Conservation (phyloP, 2,888 invertebrate species). For the Andrena marginata region DNA sequence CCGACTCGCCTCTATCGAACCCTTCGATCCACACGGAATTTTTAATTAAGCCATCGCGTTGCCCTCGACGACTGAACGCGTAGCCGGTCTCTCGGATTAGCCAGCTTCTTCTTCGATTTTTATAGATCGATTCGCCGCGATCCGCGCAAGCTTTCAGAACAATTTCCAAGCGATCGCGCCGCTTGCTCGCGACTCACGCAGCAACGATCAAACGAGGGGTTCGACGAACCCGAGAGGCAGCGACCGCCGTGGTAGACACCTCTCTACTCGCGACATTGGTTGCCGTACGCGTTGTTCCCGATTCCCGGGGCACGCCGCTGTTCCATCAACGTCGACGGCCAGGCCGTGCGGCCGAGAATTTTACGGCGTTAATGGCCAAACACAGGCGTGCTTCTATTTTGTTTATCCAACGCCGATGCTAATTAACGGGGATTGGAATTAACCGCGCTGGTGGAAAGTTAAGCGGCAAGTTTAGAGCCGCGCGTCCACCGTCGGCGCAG, state of each 20-base stretch:
- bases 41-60: slow-evolving; percentile 8
- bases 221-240: slow-evolving; percentile 10
- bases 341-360: background rate
- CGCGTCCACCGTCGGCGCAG: background rate
- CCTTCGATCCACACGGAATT: background rate
- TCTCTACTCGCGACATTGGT: slow-evolving; percentile 5
- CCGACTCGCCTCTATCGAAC: background rate
- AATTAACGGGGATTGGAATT: slow-evolving; percentile 44
- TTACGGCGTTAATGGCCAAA: slow-evolving; percentile 27
- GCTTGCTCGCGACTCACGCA: slow-evolving; percentile 19
- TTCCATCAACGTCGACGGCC: background rate
- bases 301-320: background rate
- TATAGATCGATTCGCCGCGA: slow-evolving; percentile 6
- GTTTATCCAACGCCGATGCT: slow-evolving; percentile 42
- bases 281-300: background rate
- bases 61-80: background rate
- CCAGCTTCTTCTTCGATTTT: slow-evolving; percentile 6
- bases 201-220: slow-evolving; percentile 37
- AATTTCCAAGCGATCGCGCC: slow-evolving; percentile 12
- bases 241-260: slow-evolving; percentile 12
- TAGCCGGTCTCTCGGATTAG: background rate
- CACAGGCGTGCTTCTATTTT: slow-evolving; percentile 12
- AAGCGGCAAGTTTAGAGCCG: slow-evolving; percentile 23
- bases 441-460: slow-evolving; percentile 24
- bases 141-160: background rate